Evolutionary conservation across 53 echinoderm and acorn worm species (phyloP), one percentile per base, ranked within the genome.

Genomic region (Henricia sp.): DNA sequence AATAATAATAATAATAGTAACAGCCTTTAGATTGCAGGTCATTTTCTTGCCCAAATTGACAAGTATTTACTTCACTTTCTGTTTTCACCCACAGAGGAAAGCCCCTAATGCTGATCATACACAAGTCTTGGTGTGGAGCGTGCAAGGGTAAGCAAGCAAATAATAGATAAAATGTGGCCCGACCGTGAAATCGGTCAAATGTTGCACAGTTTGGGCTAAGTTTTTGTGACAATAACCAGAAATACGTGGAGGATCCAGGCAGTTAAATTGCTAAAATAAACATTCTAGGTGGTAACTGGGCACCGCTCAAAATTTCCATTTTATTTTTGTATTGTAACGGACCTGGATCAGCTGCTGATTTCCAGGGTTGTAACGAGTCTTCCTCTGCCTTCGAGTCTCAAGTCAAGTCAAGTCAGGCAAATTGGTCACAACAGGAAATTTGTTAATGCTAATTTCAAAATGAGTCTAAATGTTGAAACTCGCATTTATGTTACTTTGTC

Each of bases 91-190:
- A 0, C 84, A 95, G 95, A 48, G 84, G 86, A 29, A 95, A 88
- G 77, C 95, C 95, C 30, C 57, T 95, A 78, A 91, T 95, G 95
- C 46, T 95, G 41, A 74, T 95, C 28, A 93, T 95, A 66, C 95
- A 95, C 65, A 95, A 95, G 68, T 84, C 88, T 6, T 95, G 95
- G 95, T 95, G 95, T 86, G 95, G 95, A 32, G 95, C 95, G 48
- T 95, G 95, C 86, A 95, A 95, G 93, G 95, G 95, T 95, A 48
- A 68, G 58, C 24, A n/a, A n/a, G n/a, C 36, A 24, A 23, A 24
- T 56, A 24, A 56, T 28, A 19, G 26, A 20, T 56, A 56, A 56
- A 28, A 16, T 56, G 13, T n/a, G n/a, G n/a, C n/a, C 21, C n/a
- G 25, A 28, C 3, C 21, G 9, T 25, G n/a, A 56, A 56, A 5